Evolutionary conservation across 1,140 invertebrate species (phyloP), one percentile per base, ranked within the genome.

Genomic region (Mizuhopecten yessoensis): DNA sequence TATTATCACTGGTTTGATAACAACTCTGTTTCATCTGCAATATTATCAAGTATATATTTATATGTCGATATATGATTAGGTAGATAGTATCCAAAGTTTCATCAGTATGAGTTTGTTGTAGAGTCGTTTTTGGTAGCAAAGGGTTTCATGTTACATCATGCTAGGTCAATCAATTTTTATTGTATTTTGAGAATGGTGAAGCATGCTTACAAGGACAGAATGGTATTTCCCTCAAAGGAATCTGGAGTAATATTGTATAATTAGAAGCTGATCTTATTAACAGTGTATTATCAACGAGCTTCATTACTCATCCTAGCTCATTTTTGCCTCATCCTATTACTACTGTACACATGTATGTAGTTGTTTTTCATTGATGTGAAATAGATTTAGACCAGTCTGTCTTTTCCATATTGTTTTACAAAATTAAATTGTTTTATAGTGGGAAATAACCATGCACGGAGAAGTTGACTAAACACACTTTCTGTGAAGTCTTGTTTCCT

Each of bases 1-100:
- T 75, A 29, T 75, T 75, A 29, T 75, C 57, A 75, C 57, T 75
- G 57, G 57, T 29, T 75, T 75, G 57, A 75, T 75, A 75, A 75
- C 3, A 5, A 29, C n/a, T 29, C 20, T 75, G 57, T 75, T 75
- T 75, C 57, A 75, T 75, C 57, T 75, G 57, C 57, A 75, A 75
- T 75, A 75, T 75, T 75, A 45, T 45, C n/a, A 75, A 75, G 57
- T 75, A 75, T 75, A 75, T 75, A 75, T 75, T 75, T 75, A 75
- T 75, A 75, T 75, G 5, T 29, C 9, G 57, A 75, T 75, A 29
- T 75, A 75, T 75, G 57, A 75, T 29, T 75, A 17, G n/a, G 57
- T 75, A 75, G n/a, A n/a, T 75, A 29, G 57, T 1, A 29, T 75
- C 17, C 3, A n/a, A n/a, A n/a, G n/a, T n/a, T n/a, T n/a, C n/a